Base-by-base conservation (phyloP, 2,113 vertebrate species). In the Cavia aperea region DNA sequence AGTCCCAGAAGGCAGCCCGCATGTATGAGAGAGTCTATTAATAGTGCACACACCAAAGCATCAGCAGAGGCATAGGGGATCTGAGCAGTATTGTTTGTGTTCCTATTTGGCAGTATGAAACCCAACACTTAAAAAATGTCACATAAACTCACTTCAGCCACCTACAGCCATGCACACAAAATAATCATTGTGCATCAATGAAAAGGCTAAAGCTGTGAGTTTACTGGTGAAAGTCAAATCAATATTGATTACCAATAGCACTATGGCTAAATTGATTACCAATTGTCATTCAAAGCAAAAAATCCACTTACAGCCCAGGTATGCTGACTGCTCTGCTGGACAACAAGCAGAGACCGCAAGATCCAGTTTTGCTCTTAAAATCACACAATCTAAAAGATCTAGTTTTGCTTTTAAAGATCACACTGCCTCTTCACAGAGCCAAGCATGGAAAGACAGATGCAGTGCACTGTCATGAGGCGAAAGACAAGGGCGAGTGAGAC, bases 401-500 rank as follows among this genome's bases (percentile, higher is more conserved):
- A 5, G 3, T 39, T 77, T 77, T 92, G 46, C 39, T 83, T 26
- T 43, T 65, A 36, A 16, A 43, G 46, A 51, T 4, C 16, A 29
- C 72, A 60, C 36, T 24, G 2, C 79, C 66, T 85, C 5, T 77
- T 49, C 36, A 33, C 33, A 73, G 33, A 77, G 46, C 31, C 15
- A 86, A 72, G 21, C 23, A 33, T 54, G 26, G 36, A 58, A 66
- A 81, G 56, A 88, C 29, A 18, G 7, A 23, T 11, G 24, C 7
- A 43, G 75, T 63, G 73, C 23, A 11, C 66, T 43, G 39, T 70
- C 43, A 49, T 19, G 6, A 66, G 21, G 31, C 39, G 36, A 3
- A 63, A 43, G 16, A n/a, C 24, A 13, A 60, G 29, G 0, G 0
- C 0, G 2, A n/a, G 46, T 0, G 2, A n/a, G 46, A 16, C 2